Conservation (phyloP, 37 sponge, comb jelly and placozoan species). For the Trichoplax adhaerens region DNA sequence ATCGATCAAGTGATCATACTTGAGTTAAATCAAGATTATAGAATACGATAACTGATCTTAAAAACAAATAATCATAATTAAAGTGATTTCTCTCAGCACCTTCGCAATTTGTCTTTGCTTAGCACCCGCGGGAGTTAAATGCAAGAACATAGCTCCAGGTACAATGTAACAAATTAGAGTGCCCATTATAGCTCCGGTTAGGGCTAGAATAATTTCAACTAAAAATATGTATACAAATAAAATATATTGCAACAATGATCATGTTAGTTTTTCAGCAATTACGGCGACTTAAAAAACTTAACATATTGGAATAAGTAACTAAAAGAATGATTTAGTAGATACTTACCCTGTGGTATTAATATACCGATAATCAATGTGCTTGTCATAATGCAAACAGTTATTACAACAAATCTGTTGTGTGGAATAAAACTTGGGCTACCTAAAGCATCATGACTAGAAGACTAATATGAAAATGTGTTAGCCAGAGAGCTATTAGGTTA, state of each 20-base stretch:
- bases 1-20: no score
- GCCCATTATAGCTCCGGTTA: constrained; percentile 62
- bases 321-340: background rate
- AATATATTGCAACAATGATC: background rate
- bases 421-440: constrained; percentile 22
- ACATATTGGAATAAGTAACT: background rate
- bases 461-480: no score
- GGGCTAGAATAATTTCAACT: constrained; percentile 50
- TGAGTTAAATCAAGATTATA: no score
- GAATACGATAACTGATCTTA: no score
- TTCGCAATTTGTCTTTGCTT: no score
- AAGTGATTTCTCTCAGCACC: no score
- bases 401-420: constrained; percentile 18
- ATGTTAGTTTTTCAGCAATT: no score
- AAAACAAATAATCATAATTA: no score
- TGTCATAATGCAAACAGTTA: constrained; percentile 29
- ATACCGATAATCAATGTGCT: constrained; percentile 38
- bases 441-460: no score
- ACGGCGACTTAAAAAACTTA: no score
- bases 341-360: constrained; percentile 44
- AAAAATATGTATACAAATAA: background rate
- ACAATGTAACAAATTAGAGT: constrained; percentile 49
- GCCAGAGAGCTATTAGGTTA: no score
- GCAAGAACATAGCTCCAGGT: constrained; percentile 45
- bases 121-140: constrained; percentile 3